A percentile compares a stretch with the other conserved stretches of the same genome.
Conservation (phyloP, 1,140 invertebrate genomes). For the Caenorhabditis inopinata region DNA sequence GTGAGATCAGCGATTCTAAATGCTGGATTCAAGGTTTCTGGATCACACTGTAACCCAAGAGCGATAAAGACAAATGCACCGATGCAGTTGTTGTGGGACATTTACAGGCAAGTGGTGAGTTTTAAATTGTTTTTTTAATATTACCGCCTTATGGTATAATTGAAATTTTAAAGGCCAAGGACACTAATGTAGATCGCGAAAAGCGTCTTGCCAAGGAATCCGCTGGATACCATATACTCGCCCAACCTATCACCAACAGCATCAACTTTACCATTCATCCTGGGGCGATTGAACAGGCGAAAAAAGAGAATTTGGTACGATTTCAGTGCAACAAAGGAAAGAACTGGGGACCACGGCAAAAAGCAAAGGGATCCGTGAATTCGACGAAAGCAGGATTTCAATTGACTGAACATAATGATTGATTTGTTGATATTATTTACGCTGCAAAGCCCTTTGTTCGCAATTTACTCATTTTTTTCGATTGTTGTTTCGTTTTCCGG, state of each 20-base stretch:
- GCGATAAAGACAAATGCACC: slow-evolving; percentile 94
- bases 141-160: too few species aligned
- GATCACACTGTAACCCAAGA: slow-evolving; percentile 82
- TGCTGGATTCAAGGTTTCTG: slow-evolving; percentile 86
- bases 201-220: slow-evolving; percentile 21
- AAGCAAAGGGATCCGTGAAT: slow-evolving; percentile 64
- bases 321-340: slow-evolving; percentile 65
- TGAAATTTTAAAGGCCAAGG: slow-evolving; percentile 35
- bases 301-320: slow-evolving; percentile 53
- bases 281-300: slow-evolving; percentile 50
- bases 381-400: slow-evolving; percentile 57
- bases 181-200: slow-evolving; percentile 14
- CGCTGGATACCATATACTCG: slow-evolving; percentile 46
- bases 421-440: not conserved
- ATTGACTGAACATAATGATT: slow-evolving; percentile 13
- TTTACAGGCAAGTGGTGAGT: slow-evolving; percentile 49
- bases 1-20: slow-evolving; percentile 84
- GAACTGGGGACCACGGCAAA: slow-evolving; percentile 65
- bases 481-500: not conserved
- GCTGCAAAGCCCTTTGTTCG: too few species aligned
- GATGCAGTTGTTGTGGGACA: slow-evolving; percentile 79
- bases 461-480: not conserved
- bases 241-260: slow-evolving; percentile 43
- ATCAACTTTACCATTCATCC: slow-evolving; percentile 57
- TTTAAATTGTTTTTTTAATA: not conserved